Conservation (phyloP, 2,113 vertebrate species). For the Apteryx mantelli region DNA sequence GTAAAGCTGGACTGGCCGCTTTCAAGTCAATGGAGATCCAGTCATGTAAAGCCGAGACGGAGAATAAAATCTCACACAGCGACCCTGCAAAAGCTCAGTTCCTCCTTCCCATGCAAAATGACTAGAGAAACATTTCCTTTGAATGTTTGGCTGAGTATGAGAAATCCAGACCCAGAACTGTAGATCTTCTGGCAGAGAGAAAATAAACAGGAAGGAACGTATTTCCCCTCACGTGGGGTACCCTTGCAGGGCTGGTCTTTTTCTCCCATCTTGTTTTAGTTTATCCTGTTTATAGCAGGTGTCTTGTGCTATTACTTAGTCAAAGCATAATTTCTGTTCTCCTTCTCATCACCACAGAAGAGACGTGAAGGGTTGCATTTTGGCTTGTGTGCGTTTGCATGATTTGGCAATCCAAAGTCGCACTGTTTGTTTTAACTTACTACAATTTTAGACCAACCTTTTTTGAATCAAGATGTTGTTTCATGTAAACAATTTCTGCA, state of each 20-base stretch:
- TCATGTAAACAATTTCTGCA: not conserved
- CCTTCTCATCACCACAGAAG: not conserved
- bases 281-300: fast-evolving
- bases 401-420: not conserved
- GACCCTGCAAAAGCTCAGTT: too few relatives aligned
- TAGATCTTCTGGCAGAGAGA: not conserved
- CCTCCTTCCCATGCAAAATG: not conserved
- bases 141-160: not conserved
- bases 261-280: not conserved
- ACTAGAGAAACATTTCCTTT: not conserved
- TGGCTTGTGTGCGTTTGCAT: not conserved
- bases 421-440: not conserved
- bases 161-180: not conserved
- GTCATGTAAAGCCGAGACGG: not conserved
- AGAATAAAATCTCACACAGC: not conserved
- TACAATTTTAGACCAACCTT: not conserved
- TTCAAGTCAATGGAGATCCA: not conserved
- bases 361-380: not conserved
- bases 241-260: not conserved
- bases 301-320: not conserved
- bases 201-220: not conserved
- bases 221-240: not conserved
- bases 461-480: not conserved
- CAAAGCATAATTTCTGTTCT: not conserved
- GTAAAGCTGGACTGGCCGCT: fast-evolving